Evolutionary conservation across 30 jellyfish, hydroid and myxozoan genomes (phyloP), one percentile per base, ranked within the genome.

Genomic region (Aurelia sp.): DNA sequence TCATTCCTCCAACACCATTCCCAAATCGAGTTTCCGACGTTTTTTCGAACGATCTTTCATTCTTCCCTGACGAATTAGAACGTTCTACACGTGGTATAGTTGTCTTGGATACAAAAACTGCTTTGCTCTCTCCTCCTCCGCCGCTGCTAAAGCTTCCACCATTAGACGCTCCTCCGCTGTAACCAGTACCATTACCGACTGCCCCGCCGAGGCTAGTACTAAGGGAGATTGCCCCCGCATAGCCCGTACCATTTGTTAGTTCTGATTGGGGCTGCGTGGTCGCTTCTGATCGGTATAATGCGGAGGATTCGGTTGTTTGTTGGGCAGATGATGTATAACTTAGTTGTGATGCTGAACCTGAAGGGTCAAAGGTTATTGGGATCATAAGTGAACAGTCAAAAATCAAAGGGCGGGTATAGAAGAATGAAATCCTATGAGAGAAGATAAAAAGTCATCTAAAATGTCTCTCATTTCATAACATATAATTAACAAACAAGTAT

Each of bases 291-390:
- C 77, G 21, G 65, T 76, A 76, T 4, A 73, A 59, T 47, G 86
- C 86, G 23, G 88, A 86, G 13, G 96, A 86, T 19, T 86, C 96
- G 15, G 81, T 15, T 7, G 96, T 76, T 41, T 86, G 96, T 18
- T 81, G 91, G 4, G 92, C 40, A 12, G 92, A 82, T 18, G 97
- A 79, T 19, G 90, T 10, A 44, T 79, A 72, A 57, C 92, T 89
- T 22, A 89, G 68, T 75, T 89, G 97, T 10, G 97, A 89, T 4
- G 97, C 85, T 3, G 97, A 89, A 19, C 97, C 97, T 89, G 37
- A 44, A 44, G 8, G 16, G 16, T 44, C 11, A 44, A 44, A 44
- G 55, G 16, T 44, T 13, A 44, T 44, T 44, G 55, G 16, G 15
- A 44, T 44, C 55, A 41, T 41, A 44, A 44, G 55, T 44, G 55